A percentile compares a stretch with the other conserved stretches of the same genome.
These are phyloP conservation scores for Teleogryllus occipitalis DNA, from an alignment of 1,140 invertebrate species.

Conservation along the genomic window DNA sequence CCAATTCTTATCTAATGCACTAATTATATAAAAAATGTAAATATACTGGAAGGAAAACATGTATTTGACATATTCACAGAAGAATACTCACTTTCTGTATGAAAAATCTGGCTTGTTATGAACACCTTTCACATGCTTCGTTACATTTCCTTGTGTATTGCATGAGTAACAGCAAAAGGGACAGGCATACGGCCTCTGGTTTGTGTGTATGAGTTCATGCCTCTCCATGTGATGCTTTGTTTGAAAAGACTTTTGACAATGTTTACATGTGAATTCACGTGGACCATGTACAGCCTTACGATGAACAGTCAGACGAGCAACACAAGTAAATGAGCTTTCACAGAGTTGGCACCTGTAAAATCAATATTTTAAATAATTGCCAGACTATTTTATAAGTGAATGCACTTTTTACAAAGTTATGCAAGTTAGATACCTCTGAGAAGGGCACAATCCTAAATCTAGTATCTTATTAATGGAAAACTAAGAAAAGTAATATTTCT, in stretches of 20 bases:
- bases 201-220: conserved; percentile 36
- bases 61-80: not conserved
- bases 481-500: no score
- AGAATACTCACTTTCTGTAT: conserved; percentile 16
- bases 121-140: conserved; percentile 21
- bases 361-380: no score
- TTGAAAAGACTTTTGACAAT: conserved; percentile 24
- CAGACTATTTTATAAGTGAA: no score
- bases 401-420: no score
- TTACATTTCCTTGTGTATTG: conserved; percentile 25
- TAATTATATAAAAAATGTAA: not conserved
- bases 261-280: conserved; percentile 20
- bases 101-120: conserved; percentile 23
- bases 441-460: no score
- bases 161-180: conserved; percentile 25
- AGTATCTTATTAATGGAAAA: no score
- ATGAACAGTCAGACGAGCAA: conserved; percentile 20
- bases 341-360: conserved; percentile 18
- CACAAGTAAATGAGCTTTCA: conserved; percentile 20
- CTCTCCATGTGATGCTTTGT: conserved; percentile 31
- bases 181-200: conserved; percentile 30
- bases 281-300: conserved; percentile 21
- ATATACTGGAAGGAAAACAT: no score
- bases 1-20: no score
- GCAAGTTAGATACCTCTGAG: no score